A percentile compares a stretch with the other conserved stretches of the same genome.
phyloP scores from a whole-genome alignment of 2,113 vertebrate species.

The Triplophysa dalaica region DNA sequence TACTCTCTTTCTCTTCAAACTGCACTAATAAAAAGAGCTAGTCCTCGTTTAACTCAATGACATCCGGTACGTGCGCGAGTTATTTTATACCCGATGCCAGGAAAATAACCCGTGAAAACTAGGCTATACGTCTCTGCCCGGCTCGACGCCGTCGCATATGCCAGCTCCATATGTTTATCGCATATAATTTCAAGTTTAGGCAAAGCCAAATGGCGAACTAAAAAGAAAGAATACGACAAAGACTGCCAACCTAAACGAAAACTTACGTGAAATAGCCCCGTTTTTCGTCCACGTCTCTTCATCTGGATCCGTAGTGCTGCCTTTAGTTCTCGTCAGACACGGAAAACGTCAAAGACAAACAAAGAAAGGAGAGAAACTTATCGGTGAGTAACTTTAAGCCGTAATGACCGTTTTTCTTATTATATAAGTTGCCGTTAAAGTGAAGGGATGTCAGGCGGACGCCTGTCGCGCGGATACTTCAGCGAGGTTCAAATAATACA shows the following conservation, averaged over 20 bases:
- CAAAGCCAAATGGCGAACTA: neutral
- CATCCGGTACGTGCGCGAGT: neutral
- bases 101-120: constrained; percentile 12
- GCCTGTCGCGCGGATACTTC: constrained; percentile 55
- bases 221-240: neutral
- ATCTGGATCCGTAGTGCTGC: neutral
- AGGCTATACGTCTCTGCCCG: neutral
- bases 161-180: neutral
- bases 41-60: neutral
- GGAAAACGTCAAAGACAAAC: neutral
- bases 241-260: neutral
- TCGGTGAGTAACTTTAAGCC: constrained; percentile 47
- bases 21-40: constrained; percentile 7
- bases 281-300: constrained; percentile 13
- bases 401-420: neutral
- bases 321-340: constrained; percentile 11
- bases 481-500: constrained; percentile 10
- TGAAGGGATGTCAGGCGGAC: constrained; percentile 51
- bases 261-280: constrained; percentile 12
- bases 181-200: neutral
- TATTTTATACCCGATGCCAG: constrained; percentile 6
- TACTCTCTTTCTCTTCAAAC: neutral
- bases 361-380: constrained; percentile 27
- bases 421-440: constrained; percentile 62
- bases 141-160: constrained; percentile 5